phyloP scores from a whole-genome alignment of 2,113 vertebrate species.

The Chaetura pelagica region DNA sequence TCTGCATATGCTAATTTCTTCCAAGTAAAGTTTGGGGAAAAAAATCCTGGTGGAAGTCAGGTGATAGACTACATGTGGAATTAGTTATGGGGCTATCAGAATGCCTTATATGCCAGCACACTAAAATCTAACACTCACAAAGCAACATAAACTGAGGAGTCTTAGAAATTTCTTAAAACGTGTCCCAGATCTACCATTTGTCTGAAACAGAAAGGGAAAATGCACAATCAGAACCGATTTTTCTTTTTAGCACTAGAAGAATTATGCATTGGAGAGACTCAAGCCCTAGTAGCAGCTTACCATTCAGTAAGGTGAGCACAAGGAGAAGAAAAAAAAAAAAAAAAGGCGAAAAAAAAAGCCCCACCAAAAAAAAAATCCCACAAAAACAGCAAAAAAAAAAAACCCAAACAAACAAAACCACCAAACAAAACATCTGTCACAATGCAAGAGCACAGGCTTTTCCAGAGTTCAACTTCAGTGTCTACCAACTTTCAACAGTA shows the following conservation, averaged over 20 bases:
- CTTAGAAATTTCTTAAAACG: background rate
- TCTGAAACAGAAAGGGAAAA: background rate
- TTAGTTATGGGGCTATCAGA: background rate
- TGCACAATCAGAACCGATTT: background rate
- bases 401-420: no score
- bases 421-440: background rate
- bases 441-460: background rate
- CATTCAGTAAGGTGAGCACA: background rate
- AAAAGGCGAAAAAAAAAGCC: no score
- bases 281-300: background rate
- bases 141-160: background rate
- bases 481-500: background rate
- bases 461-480: background rate
- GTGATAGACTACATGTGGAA: rapidly evolving
- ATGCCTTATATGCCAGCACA: background rate
- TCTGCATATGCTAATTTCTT: background rate
- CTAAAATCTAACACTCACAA: background rate
- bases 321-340: background rate
- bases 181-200: background rate
- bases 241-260: background rate
- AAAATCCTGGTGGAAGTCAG: background rate
- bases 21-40: background rate
- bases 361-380: no score
- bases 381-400: no score
- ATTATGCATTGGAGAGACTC: background rate